Evolutionary conservation across 2,888 invertebrate genomes (phyloP).

Genomic region (Netelia melanura): DNA sequence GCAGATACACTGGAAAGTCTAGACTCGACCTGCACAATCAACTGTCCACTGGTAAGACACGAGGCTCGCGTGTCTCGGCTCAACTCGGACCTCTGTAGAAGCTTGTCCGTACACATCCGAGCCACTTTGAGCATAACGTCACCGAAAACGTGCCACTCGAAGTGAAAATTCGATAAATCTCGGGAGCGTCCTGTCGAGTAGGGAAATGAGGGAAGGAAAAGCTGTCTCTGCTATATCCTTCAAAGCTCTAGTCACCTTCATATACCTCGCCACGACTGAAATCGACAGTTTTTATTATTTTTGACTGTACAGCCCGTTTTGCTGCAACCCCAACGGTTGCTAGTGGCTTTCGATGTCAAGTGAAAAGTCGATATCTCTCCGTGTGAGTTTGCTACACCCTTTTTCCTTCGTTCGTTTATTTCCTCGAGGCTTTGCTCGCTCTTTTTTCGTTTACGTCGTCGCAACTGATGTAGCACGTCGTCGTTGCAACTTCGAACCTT

Average conservation of each 20-base stretch:
- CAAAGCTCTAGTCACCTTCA: neutral
- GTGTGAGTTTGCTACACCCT: constrained; percentile 22
- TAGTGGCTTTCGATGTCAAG: constrained; percentile 51
- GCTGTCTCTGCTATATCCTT: neutral
- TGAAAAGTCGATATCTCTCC: constrained; percentile 55
- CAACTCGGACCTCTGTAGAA: neutral
- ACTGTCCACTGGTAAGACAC: constrained; percentile 55
- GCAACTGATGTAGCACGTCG: constrained; percentile 20
- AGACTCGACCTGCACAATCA: constrained; percentile 49
- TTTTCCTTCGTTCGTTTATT: constrained; percentile 18
- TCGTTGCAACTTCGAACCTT: neutral
- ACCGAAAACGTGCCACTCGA: constrained; percentile 38
- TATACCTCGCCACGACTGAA: constrained; percentile 1
- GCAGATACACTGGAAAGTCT: constrained; percentile 8
- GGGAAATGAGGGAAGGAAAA: constrained; percentile 6
- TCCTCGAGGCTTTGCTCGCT: neutral
- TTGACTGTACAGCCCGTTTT: constrained; percentile 20
- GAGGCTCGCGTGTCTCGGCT: constrained; percentile 50
- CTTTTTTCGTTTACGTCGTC: constrained; percentile 28
- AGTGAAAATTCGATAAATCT: constrained; percentile 67
- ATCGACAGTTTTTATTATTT: constrained; percentile 41
- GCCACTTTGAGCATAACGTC: constrained; percentile 56
- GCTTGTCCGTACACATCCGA: constrained; percentile 37
- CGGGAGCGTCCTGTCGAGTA: constrained; percentile 35
- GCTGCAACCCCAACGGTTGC: constrained; percentile 23